These are phyloP conservation scores for Porites evermanni DNA, from an alignment of 92 coral and sea anemone genomes.

Conservation along the genomic window DNA sequence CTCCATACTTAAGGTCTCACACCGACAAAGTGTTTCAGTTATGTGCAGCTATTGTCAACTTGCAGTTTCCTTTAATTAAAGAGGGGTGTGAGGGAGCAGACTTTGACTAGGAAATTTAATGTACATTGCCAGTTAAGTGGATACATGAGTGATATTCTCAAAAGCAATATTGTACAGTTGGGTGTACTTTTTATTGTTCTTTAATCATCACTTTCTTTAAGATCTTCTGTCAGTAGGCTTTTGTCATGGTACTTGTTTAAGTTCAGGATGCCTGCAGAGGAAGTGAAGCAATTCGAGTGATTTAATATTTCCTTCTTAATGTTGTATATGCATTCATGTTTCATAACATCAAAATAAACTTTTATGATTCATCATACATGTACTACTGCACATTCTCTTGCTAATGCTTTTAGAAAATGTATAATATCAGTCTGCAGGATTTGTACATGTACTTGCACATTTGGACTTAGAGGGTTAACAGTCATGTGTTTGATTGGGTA, in stretches of 20 bases:
- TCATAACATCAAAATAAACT: too few relatives aligned
- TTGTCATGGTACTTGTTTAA: too few relatives aligned
- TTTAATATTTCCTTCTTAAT: neutral
- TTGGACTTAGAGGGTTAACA: slow-evolving; percentile 10
- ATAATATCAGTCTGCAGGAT: slow-evolving; percentile 13
- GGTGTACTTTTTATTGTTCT: neutral
- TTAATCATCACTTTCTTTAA: too few relatives aligned
- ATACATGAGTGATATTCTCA: slow-evolving; percentile 9
- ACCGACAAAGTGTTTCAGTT: slow-evolving; percentile 58
- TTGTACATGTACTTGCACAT: neutral
- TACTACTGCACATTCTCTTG: slow-evolving; percentile 4
- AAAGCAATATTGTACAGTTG: neutral
- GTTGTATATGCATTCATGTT: too few relatives aligned
- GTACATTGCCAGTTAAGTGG: slow-evolving; percentile 22
- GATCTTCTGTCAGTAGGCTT: too few relatives aligned
- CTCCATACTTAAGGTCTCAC: slow-evolving; percentile 53
- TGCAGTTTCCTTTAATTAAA: slow-evolving; percentile 4
- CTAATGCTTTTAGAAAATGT: slow-evolving; percentile 11
- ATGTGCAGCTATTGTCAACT: slow-evolving; percentile 74
- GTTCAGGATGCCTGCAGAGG: slow-evolving; percentile 2
- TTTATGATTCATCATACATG: too few relatives aligned
- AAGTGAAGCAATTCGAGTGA: slow-evolving; percentile 18
- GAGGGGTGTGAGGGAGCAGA: slow-evolving; percentile 42
- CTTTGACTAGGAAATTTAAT: slow-evolving; percentile 11
- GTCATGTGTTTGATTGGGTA: slow-evolving; percentile 10